Evolutionary conservation across 2,113 vertebrate genomes (phyloP), one percentile per base, ranked within the genome.

Genomic region (Thinocorus orbignyianus): DNA sequence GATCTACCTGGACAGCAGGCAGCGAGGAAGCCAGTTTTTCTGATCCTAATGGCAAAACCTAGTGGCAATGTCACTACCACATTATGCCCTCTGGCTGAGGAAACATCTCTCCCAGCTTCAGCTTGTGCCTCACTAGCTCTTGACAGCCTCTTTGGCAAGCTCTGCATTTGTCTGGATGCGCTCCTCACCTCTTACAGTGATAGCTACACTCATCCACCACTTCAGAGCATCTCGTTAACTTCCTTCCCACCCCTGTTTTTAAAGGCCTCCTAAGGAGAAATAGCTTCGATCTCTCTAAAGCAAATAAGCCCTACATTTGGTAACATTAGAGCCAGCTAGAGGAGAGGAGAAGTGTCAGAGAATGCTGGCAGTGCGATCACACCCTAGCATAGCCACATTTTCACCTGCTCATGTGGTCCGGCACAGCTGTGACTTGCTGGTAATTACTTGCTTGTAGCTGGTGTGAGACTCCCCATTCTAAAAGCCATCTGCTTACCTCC

Each of bases 391-490:
- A 92, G 93, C 88, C 96, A 91, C 92, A 97, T 97, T 97, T 96
- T 97, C 95, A 97, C 97, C 89, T 97, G 87, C 91, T 93, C 52
- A 28, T 85, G 90, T 71, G 20, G 81, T 96, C 90, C 93, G 93
- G 81, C 89, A 86, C 97, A 97, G 93, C 96, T 97, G 96, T 85
- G 92, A 93, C 79, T 97, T 94, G 64, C 85, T 91, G 96, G 89
- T 96, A 97, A 97, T 97, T 95, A 91, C 89, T 92, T 89, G 91
- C 91, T 86, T 81, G 86, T 95, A 91, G 88, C 77, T 95, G 81
- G 79, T 94, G 91, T 3, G 39, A 95, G 94, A 87, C 71, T 95
- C 64, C 87, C 76, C 31, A 62, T 84, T 96, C 90, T 86, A 81
- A 95, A 96, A 95, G 88, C 90, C 95, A 96, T 95, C 92, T 96